Base-by-base conservation (phyloP, 1,140 invertebrate species). In the Heliconius congener region DNA sequence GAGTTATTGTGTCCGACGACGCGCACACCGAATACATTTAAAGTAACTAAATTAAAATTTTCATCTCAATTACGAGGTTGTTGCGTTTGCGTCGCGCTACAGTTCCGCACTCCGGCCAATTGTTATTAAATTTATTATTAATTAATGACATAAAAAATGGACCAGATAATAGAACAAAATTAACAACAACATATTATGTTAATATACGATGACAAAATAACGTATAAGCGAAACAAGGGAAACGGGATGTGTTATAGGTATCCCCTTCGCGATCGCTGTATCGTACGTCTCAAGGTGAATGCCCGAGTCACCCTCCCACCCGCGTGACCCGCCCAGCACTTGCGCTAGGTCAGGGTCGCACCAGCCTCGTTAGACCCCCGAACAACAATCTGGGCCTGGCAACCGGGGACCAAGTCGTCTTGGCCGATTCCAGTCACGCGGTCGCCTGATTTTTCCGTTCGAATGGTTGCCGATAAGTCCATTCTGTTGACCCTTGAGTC, bases 231-330 rank as follows among this genome's bases (percentile, higher is more conserved):
- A 30, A 66, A 66, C 57, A 46, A 80, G 73, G 66, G 66, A 60
- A 55, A 74, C 37, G 52, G 71, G 46, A 52, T 74, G 76, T 73
- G 50, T 76, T 71, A 71, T 79, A 76, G 77, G 77, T 76, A 76
- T 84, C 78, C 73, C 78, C 79, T 77, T 80, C 83, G 81, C 85
- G 83, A 77, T 85, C 79, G 84, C 82, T 85, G 81, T 86, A 84
- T 84, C 85, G 87, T 85, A 84, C 83, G 89, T 90, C 89, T 91
- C 88, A 92, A 92, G 91, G 91, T 92, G 91, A 93, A 93, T 89
- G 90, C 86, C 90, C 82, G 81, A 85, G 86, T 86, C 85, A 88
- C 86, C 90, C 91, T 89, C 86, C 90, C 90, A 85, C 88, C 86
- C 88, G 89, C 88, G 88, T 90, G 91, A 90, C 89, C 88, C 91